phyloP scores from a whole-genome alignment of 1,140 invertebrate genomes.

The Drosophila seguyi region DNA sequence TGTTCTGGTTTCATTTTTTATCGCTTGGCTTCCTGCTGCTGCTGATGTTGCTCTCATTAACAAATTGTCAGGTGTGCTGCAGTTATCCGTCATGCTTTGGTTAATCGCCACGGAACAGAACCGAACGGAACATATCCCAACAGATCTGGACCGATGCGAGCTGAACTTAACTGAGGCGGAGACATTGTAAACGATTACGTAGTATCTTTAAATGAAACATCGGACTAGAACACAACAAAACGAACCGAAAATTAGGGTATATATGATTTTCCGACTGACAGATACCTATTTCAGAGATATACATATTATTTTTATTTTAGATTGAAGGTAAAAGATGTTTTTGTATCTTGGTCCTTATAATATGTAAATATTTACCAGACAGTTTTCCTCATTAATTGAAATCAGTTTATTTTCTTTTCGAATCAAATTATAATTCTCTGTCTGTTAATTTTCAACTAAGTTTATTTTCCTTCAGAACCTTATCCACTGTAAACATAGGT shows the following conservation, averaged over 20 bases:
- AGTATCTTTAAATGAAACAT: conserved; percentile 3
- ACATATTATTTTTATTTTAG: too few species aligned
- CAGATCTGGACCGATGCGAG: background rate
- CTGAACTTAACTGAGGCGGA: background rate
- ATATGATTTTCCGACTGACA: background rate
- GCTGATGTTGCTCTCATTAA: conserved; percentile 80
- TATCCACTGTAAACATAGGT: background rate
- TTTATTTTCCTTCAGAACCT: conserved; percentile 2
- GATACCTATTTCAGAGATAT: background rate
- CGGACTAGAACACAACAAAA: conserved; percentile 3
- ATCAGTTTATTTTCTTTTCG: background rate
- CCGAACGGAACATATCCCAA: conserved; percentile 1
- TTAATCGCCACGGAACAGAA: conserved; percentile 72
- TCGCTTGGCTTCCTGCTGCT: conserved; percentile 77
- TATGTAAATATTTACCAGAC: background rate
- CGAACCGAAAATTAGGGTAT: background rate
- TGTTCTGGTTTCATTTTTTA: conserved; percentile 57
- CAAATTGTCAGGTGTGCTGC: conserved; percentile 79
- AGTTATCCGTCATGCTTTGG: conserved; percentile 79
- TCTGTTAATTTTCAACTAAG: background rate
- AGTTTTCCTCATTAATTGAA: background rate
- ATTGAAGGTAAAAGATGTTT: too few species aligned
- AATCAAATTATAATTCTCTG: background rate
- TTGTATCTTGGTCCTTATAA: too few species aligned
- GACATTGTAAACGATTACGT: conserved; percentile 5